Conservation (phyloP, 2,113 vertebrate genomes). For the Bubalus kerabau region DNA sequence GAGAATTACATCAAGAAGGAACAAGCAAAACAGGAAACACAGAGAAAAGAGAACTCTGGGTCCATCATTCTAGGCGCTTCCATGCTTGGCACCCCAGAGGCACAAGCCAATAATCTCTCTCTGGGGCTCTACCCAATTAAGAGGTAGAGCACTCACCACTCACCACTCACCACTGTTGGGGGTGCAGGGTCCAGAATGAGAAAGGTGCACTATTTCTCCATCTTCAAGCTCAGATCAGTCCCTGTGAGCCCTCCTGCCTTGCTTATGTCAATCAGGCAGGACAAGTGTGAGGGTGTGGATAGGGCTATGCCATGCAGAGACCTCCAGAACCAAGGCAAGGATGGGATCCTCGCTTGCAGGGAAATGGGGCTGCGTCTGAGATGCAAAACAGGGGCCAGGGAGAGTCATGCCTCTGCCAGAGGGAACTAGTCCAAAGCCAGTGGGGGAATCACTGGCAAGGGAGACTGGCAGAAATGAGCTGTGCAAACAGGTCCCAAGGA, state of each 20-base stretch:
- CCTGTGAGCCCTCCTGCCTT: not conserved
- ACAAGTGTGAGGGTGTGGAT: not conserved
- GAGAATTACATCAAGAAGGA: not conserved
- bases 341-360: not conserved
- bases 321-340: not conserved
- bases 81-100: not conserved
- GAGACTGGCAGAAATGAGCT: not conserved
- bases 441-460: not conserved
- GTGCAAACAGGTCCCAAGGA: conserved; percentile 19
- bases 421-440: conserved; percentile 19
- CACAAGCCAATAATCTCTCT: fast-evolving
- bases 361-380: not conserved
- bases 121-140: not conserved
- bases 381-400: not conserved
- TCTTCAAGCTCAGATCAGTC: not conserved
- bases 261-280: not conserved
- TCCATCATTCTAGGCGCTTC: not conserved
- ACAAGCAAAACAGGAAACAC: not conserved
- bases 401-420: not conserved
- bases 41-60: not conserved
- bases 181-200: not conserved
- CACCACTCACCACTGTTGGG: not conserved
- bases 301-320: not conserved
- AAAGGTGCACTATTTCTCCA: not conserved
- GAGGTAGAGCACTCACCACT: not conserved